These are phyloP conservation scores for Sphenopsis melanotis DNA, from an alignment of 2,797 vertebrate genomes.

Conservation along the genomic window DNA sequence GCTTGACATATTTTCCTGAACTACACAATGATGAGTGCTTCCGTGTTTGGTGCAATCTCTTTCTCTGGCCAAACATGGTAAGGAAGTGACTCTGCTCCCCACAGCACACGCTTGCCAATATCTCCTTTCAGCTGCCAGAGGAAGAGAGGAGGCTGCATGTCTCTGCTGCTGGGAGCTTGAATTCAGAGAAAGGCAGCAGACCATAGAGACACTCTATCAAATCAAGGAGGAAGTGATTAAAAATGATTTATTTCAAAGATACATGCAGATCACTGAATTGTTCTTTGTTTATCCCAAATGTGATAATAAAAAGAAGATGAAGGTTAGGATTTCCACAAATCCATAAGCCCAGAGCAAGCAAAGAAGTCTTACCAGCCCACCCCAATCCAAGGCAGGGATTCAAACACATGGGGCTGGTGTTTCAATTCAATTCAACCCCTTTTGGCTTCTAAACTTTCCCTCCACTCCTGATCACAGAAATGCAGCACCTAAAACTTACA, in stretches of 20 bases:
- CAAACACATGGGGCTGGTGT: background rate
- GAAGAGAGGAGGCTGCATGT: conserved; percentile 28
- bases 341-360: background rate
- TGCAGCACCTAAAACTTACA: background rate
- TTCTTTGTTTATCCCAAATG: background rate
- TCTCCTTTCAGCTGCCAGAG: conserved; percentile 41
- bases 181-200: conserved; percentile 3
- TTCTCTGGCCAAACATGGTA: conserved; percentile 65
- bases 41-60: conserved; percentile 28
- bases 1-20: conserved; percentile 43
- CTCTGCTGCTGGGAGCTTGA: background rate
- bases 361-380: background rate
- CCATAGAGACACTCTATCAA: background rate
- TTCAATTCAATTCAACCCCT: background rate
- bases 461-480: background rate
- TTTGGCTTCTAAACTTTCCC: background rate
- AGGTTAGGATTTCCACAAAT: background rate
- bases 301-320: background rate
- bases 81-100: conserved; percentile 66
- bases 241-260: background rate
- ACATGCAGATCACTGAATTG: background rate
- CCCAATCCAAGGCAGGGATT: background rate
- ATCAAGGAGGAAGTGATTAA: conserved; percentile 12
- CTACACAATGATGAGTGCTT: conserved; percentile 32
- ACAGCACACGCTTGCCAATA: conserved; percentile 23